Percentiles rank a stretch among this genome's conserved stretches.
Evolutionary conservation across 1,140 invertebrate genomes (phyloP).

Genomic region (Achatina immaculata): DNA sequence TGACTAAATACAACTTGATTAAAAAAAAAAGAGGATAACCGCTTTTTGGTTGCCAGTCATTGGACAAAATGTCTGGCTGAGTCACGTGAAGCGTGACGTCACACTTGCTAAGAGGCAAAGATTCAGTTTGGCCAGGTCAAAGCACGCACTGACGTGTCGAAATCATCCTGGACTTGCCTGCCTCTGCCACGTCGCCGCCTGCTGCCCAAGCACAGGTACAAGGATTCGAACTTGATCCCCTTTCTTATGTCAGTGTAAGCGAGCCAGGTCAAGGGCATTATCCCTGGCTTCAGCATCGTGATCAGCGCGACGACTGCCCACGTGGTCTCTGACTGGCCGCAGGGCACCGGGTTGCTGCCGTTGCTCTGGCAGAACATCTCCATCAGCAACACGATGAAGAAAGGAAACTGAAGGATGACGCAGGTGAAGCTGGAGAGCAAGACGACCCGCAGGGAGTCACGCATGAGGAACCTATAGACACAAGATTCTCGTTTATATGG

Average conservation of each 20-base stretch:
- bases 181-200: not conserved
- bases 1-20: too few species aligned
- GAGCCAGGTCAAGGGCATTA: constrained; percentile 39
- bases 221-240: not conserved
- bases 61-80: too few species aligned
- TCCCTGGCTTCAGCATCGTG: constrained; percentile 32
- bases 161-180: not conserved
- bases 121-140: constrained; percentile 1
- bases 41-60: too few species aligned
- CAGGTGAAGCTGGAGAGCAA: constrained; percentile 19
- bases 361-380: constrained; percentile 24
- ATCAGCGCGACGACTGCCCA: constrained; percentile 27
- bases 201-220: not conserved
- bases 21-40: too few species aligned
- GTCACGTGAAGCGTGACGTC: too few species aligned
- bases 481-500: not conserved
- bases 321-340: constrained; percentile 19
- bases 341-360: not conserved
- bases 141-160: not conserved
- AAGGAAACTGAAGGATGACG: constrained; percentile 36
- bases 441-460: constrained; percentile 30
- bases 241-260: constrained; percentile 34
- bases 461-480: not conserved
- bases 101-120: too few species aligned
- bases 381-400: constrained; percentile 36